These are phyloP conservation scores for Erebia ligea DNA, from an alignment of 2,888 invertebrate genomes.

Conservation along the genomic window DNA sequence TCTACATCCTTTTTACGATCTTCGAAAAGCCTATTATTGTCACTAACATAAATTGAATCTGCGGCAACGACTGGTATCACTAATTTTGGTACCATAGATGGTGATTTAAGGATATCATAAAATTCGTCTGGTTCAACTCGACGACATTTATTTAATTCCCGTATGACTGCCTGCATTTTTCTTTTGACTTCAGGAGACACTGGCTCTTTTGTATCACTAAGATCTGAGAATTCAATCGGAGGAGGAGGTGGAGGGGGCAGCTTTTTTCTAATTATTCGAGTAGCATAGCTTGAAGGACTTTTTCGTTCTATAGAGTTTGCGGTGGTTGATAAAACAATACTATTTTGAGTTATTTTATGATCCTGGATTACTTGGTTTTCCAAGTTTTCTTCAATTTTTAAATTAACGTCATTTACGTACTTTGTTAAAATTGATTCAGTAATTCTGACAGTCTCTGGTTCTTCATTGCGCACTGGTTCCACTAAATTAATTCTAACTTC, in stretches of 20 bases:
- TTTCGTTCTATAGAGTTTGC: conserved; percentile 46
- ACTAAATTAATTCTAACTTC: conserved; percentile 46
- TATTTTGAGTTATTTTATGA: conserved; percentile 24
- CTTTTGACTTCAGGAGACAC: conserved; percentile 81
- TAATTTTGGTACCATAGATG: conserved; percentile 66
- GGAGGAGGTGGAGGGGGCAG: conserved; percentile 77
- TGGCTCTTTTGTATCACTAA: conserved; percentile 51
- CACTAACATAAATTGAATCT: conserved; percentile 69
- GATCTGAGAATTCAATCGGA: conserved; percentile 31
- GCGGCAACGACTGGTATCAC: conserved; percentile 75
- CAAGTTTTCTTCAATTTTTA: conserved; percentile 7
- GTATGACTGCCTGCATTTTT: conserved; percentile 85
- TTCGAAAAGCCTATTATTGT: conserved; percentile 61
- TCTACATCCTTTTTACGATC: conserved; percentile 55
- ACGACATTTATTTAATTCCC: conserved; percentile 76
- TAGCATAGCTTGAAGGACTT: conserved; percentile 62
- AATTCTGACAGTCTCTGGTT: conserved; percentile 43
- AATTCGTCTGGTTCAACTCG: conserved; percentile 63
- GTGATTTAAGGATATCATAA: conserved; percentile 61
- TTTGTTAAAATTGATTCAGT: conserved; percentile 46
- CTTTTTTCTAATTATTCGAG: conserved; percentile 68
- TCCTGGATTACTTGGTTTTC: conserved; percentile 25
- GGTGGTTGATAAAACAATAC: conserved; percentile 25
- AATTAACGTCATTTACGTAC: conserved; percentile 45
- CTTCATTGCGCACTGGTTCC: conserved; percentile 49